These are phyloP conservation scores for Zaprionus nigranus DNA, from an alignment of 1,140 invertebrate species.

Conservation along the genomic window DNA sequence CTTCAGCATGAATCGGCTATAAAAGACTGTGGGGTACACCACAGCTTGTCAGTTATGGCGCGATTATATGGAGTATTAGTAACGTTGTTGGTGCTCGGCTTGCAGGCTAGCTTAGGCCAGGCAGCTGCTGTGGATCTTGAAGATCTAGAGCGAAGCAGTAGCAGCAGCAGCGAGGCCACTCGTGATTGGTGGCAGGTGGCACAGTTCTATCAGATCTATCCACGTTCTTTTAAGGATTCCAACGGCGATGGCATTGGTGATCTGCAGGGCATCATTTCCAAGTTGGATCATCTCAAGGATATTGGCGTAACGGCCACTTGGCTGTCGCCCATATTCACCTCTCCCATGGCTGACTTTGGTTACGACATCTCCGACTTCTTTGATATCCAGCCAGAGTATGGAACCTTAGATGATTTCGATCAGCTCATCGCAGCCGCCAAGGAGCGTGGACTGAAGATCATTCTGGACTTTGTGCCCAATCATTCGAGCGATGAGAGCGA, in stretches of 20 bases:
- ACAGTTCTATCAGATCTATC: constrained; percentile 90
- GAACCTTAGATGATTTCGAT: constrained; percentile 90
- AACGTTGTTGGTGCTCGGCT: constrained; percentile 31
- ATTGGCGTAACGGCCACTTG: constrained; percentile 87
- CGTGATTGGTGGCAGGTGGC: constrained; percentile 89
- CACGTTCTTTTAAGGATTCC: constrained; percentile 89
- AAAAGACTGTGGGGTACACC: constrained; percentile 26
- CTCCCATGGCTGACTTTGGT: constrained; percentile 88
- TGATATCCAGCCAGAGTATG: constrained; percentile 89
- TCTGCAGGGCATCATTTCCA: constrained; percentile 85
- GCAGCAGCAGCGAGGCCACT: constrained; percentile 16
- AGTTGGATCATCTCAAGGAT: constrained; percentile 85
- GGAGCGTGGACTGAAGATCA: constrained; percentile 70
- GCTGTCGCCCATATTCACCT: constrained; percentile 90
- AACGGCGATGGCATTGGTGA: constrained; percentile 90
- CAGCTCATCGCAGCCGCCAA: constrained; percentile 87
- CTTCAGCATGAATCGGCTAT: constrained; percentile 34
- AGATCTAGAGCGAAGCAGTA: constrained; percentile 42
- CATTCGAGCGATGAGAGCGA: constrained; percentile 89
- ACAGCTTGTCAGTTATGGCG: constrained; percentile 55
- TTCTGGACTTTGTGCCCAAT: constrained; percentile 87
- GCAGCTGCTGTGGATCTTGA: constrained; percentile 47
- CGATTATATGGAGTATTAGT: constrained; percentile 32
- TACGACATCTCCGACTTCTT: constrained; percentile 90
- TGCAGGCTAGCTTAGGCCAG: constrained; percentile 20